phyloP scores from a whole-genome alignment of 2,113 vertebrate species.

The Tetrax tetrax region DNA sequence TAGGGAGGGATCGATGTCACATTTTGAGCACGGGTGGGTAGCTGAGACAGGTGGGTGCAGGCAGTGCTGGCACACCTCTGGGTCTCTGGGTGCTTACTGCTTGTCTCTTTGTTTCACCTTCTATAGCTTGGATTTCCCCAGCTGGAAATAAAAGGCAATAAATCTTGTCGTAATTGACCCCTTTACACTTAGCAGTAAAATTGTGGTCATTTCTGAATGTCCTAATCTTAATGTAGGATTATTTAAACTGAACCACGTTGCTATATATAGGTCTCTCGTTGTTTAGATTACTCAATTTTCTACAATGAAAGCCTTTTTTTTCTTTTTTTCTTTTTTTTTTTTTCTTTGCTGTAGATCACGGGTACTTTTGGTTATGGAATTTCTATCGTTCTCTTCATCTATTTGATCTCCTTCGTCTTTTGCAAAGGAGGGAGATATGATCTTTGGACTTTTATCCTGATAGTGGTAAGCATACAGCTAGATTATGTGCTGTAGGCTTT shows the following conservation, averaged over 20 bases:
- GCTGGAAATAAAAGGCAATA: not conserved
- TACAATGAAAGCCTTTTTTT: not conserved
- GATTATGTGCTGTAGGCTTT: not conserved
- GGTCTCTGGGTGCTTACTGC: not conserved
- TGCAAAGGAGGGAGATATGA: constrained; percentile 42
- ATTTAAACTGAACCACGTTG: not conserved
- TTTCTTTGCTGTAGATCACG: not conserved
- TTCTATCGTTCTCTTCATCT: constrained; percentile 67
- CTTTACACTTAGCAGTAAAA: not conserved
- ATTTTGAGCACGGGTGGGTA: not conserved
- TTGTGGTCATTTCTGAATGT: not conserved
- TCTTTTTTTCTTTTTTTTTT: not conserved
- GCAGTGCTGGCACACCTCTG: not conserved
- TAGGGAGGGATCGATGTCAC: not conserved
- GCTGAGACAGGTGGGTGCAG: not conserved
- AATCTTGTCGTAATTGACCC: not conserved
- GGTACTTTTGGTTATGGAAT: constrained; percentile 59
- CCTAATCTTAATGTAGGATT: not conserved
- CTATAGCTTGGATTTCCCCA: not conserved
- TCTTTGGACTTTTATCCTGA: constrained; percentile 68
- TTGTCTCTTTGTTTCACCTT: not conserved
- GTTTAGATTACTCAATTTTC: not conserved
- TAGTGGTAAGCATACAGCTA: constrained; percentile 48
- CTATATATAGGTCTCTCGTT: not conserved
- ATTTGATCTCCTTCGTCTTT: constrained; percentile 67